These are phyloP conservation scores for Dromius quadrimaculatus DNA, from an alignment of 2,888 invertebrate genomes.

Conservation along the genomic window DNA sequence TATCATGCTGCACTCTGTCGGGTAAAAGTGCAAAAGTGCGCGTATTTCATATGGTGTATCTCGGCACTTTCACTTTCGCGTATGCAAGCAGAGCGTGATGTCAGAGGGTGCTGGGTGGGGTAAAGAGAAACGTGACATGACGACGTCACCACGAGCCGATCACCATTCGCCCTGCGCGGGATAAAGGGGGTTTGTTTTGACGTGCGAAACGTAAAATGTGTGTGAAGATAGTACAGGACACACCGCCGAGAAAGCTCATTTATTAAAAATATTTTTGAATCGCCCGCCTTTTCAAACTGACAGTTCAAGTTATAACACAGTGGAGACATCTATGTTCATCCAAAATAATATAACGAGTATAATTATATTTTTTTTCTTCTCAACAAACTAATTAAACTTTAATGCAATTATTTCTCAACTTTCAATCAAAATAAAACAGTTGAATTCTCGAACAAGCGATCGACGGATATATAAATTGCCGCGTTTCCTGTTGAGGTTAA, in stretches of 20 bases:
- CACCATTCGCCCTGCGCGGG: slow-evolving; percentile 1
- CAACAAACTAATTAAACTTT: slow-evolving; percentile 37
- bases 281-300: no score
- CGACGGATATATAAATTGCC: slow-evolving; percentile 34
- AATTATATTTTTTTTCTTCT: slow-evolving; percentile 31
- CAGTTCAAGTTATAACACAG: no score
- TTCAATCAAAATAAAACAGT: slow-evolving; percentile 33
- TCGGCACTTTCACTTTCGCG: slow-evolving; percentile 39
- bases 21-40: slow-evolving; percentile 19
- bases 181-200: slow-evolving; percentile 26
- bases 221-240: slow-evolving; percentile 24
- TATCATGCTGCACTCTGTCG: background rate
- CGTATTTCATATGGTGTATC: slow-evolving; percentile 32
- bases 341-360: slow-evolving; percentile 14
- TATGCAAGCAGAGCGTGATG: slow-evolving; percentile 3
- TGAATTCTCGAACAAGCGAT: slow-evolving; percentile 27
- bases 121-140: slow-evolving; percentile 4
- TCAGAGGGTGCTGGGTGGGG: background rate
- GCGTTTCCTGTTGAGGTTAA: slow-evolving; percentile 39
- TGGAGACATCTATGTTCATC: no score
- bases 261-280: no score
- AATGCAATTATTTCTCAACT: slow-evolving; percentile 37
- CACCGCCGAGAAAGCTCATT: no score
- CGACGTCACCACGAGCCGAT: slow-evolving; percentile 18
- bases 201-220: slow-evolving; percentile 41